Evolutionary conservation across 1,140 invertebrate species (phyloP).

Genomic region (Polypedilum pembai): DNA sequence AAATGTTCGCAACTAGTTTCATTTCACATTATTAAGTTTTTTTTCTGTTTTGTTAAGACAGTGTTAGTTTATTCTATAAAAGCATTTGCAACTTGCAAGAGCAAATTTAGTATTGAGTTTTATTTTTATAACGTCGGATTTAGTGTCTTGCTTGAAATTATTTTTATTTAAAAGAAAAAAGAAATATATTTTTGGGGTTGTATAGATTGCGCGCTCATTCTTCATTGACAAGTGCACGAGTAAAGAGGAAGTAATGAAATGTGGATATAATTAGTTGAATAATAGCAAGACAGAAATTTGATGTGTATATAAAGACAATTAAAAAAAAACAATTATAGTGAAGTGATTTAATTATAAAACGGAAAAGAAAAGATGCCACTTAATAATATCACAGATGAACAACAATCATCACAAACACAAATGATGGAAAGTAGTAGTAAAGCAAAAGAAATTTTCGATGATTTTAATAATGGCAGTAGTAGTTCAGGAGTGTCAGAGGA

Average conservation of each 20-base stretch:
- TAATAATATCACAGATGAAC: neutral
- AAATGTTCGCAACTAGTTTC: slow-evolving; percentile 6
- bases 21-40: neutral
- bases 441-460: neutral
- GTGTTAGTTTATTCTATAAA: slow-evolving; percentile 26
- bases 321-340: neutral
- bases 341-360: neutral
- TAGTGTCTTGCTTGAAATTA: neutral
- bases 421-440: slow-evolving; percentile 5
- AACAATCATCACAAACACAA: neutral
- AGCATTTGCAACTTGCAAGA: slow-evolving; percentile 24
- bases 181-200: neutral
- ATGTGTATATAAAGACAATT: neutral
- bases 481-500: neutral
- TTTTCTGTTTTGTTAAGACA: neutral
- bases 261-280: neutral
- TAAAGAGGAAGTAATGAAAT: neutral
- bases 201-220: neutral
- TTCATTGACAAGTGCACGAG: neutral
- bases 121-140: slow-evolving; percentile 24
- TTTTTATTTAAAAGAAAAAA: neutral
- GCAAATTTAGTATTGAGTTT: slow-evolving; percentile 14
- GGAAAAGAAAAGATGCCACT: neutral
- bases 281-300: no score
- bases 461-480: slow-evolving; percentile 1